Evolutionary conservation across 1,140 invertebrate genomes (phyloP).

Genomic region (Caenorhabditis briggsae): DNA sequence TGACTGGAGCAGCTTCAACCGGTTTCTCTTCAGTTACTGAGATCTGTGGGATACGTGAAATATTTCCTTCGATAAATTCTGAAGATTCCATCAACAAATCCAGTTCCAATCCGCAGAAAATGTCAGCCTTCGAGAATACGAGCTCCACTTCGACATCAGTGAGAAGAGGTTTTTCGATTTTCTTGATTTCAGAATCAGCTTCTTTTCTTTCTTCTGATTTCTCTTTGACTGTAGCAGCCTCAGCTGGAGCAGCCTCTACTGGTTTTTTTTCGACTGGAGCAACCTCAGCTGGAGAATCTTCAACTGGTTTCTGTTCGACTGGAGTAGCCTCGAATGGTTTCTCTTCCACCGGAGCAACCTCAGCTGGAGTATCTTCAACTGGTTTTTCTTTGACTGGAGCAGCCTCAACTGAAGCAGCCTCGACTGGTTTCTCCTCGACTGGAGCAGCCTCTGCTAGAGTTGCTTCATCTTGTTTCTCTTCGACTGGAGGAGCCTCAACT

Average conservation of each 20-base stretch:
- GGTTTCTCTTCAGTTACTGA: not conserved
- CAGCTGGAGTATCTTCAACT: too few relatives aligned
- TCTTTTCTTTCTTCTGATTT: not conserved
- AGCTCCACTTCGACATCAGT: conserved; percentile 27
- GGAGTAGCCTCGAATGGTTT: too few relatives aligned
- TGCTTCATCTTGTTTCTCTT: too few relatives aligned
- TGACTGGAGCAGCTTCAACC: not conserved
- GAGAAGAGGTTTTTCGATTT: not conserved
- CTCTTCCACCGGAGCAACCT: not conserved
- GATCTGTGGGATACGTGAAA: too few relatives aligned
- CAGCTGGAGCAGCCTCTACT: not conserved
- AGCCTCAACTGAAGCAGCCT: not conserved
- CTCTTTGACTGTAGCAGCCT: not conserved
- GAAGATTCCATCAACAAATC: not conserved
- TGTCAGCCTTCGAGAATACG: conserved; percentile 37
- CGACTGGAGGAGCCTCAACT: not conserved
- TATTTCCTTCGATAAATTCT: not conserved
- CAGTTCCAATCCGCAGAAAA: not conserved
- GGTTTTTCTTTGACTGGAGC: not conserved
- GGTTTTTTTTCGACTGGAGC: not conserved
- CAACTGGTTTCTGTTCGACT: not conserved
- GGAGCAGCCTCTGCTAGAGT: not conserved
- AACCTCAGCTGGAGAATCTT: not conserved
- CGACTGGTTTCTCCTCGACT: not conserved
- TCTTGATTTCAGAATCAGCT: too few relatives aligned